These are phyloP conservation scores for Spea bombifrons DNA, from an alignment of 2,113 vertebrate species.

Conservation along the genomic window DNA sequence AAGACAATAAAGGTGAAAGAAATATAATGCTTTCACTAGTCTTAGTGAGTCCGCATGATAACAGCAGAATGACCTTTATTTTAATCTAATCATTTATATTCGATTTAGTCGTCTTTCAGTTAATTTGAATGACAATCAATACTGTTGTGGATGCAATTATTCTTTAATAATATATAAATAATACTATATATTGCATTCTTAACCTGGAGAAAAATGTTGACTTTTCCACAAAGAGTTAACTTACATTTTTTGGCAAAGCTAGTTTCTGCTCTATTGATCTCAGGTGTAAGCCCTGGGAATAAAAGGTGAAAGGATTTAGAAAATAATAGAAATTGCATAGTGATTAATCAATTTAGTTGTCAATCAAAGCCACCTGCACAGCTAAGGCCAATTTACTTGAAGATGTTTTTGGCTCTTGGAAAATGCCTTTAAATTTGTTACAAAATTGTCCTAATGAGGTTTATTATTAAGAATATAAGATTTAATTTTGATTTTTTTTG, in stretches of 20 bases:
- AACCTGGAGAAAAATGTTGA: background rate
- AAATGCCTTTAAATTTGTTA: constrained; percentile 32
- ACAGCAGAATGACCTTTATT: no score
- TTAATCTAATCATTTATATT: no score
- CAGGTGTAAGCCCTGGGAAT: constrained; percentile 46
- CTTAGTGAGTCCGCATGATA: no score
- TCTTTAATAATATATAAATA: no score
- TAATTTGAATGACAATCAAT: no score
- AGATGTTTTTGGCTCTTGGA: constrained; percentile 27
- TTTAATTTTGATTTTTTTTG: background rate
- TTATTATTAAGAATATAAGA: constrained; percentile 2
- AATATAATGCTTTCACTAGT: no score
- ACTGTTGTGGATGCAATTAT: no score
- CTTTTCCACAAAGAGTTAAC: background rate
- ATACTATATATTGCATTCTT: no score
- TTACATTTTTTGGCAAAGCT: constrained; percentile 16
- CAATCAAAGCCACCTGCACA: constrained; percentile 46
- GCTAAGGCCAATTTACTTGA: constrained; percentile 41
- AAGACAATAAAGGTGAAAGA: no score
- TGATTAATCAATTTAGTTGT: constrained; percentile 48
- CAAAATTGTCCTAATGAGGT: constrained; percentile 19
- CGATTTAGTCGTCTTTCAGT: no score
- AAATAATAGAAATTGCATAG: constrained; percentile 49
- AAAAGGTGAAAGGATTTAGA: constrained; percentile 48
- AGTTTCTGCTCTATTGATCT: constrained; percentile 44